Percentiles rank a stretch among this genome's conserved stretches.
Evolutionary conservation across 2,888 invertebrate species (phyloP).

Genomic region (Drosophila mimetica): DNA sequence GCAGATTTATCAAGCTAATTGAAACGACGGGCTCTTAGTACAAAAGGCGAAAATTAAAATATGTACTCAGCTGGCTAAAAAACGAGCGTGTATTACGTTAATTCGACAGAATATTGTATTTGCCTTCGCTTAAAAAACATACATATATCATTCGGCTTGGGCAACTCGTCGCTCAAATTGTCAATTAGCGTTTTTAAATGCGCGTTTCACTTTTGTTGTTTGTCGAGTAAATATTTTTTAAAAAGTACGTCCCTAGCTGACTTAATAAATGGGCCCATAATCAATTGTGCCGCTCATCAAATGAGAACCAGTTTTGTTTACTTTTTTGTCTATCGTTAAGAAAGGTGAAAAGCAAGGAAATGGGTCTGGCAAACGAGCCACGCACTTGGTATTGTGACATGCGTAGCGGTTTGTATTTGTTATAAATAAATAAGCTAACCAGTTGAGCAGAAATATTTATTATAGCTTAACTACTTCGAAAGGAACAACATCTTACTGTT

Average conservation of each 20-base stretch:
- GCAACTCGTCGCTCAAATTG: conserved; percentile 53
- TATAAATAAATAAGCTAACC: not conserved
- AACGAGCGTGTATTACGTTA: conserved; percentile 31
- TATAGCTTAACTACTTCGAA: not conserved
- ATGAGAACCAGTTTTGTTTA: conserved; percentile 42
- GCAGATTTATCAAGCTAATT: conserved; percentile 55
- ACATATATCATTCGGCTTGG: conserved; percentile 37
- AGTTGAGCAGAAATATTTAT: not conserved
- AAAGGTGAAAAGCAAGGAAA: conserved; percentile 25
- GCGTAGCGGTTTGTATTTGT: conserved; percentile 2
- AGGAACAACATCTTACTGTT: not conserved
- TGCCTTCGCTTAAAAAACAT: conserved; percentile 30
- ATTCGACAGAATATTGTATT: conserved; percentile 45
- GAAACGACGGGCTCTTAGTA: conserved; percentile 31
- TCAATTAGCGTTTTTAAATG: conserved; percentile 65
- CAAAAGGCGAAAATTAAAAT: conserved; percentile 68
- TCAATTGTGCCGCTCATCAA: conserved; percentile 43
- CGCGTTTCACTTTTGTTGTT: conserved; percentile 35
- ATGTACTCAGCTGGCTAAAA: conserved; percentile 71
- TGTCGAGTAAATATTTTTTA: conserved; percentile 38
- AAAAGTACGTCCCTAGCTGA: conserved; percentile 31
- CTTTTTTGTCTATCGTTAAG: conserved; percentile 7
- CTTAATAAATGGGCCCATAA: conserved; percentile 14
- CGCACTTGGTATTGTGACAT: conserved; percentile 32
- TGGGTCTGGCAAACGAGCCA: conserved; percentile 22